These are phyloP conservation scores for Heliconius aoede DNA, from an alignment of 2,888 invertebrate species.

Conservation along the genomic window DNA sequence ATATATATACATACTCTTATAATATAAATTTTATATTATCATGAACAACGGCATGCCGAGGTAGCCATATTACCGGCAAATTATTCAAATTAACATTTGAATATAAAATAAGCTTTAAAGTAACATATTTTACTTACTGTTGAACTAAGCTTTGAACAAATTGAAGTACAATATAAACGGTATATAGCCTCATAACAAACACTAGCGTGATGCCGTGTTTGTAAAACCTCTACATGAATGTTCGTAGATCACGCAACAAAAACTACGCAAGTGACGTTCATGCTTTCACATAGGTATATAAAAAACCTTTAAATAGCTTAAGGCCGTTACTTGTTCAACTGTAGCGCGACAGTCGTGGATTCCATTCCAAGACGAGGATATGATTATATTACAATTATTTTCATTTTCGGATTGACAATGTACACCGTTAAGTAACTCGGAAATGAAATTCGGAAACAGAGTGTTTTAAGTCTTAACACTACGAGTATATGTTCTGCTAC, in stretches of 20 bases:
- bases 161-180: background rate
- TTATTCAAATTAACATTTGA: background rate
- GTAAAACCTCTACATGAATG: background rate
- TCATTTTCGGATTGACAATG: too few species aligned
- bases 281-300: background rate
- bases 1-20: background rate
- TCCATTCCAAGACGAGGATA: too few species aligned
- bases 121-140: background rate
- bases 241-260: background rate
- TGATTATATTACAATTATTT: too few species aligned
- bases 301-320: background rate
- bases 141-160: background rate
- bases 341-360: background rate
- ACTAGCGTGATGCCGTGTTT: background rate
- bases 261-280: background rate
- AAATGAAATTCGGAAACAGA: too few species aligned
- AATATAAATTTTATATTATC: background rate
- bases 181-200: background rate
- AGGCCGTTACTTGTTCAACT: too few species aligned
- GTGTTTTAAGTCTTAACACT: too few species aligned
- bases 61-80: background rate
- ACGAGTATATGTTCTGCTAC: too few species aligned
- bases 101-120: background rate
- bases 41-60: background rate
- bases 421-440: too few species aligned